These are phyloP conservation scores for Lathronympha strigana DNA, from an alignment of 2,888 invertebrate genomes.

Conservation along the genomic window DNA sequence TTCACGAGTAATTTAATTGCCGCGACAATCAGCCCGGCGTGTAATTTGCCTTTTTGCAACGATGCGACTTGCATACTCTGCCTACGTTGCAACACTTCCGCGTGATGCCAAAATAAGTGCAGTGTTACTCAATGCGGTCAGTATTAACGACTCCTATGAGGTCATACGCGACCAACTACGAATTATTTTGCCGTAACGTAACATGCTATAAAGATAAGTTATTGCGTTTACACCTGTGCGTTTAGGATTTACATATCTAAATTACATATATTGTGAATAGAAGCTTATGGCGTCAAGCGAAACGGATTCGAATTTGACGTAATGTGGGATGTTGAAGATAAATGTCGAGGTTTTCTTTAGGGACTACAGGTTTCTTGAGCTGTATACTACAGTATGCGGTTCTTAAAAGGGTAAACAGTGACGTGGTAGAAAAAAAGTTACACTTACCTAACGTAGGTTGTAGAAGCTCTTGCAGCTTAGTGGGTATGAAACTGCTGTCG, in stretches of 20 bases:
- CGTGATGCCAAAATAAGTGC: constrained; percentile 42
- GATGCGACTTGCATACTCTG: constrained; percentile 36
- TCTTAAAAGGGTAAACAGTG: too few species aligned
- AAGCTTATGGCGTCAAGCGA: constrained; percentile 14
- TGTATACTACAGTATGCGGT: too few species aligned
- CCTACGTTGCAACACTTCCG: constrained; percentile 35
- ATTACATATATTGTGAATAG: constrained; percentile 14
- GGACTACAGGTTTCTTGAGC: too few species aligned
- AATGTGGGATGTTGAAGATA: background rate
- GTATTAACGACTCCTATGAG: constrained; percentile 24
- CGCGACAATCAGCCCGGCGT: constrained; percentile 34
- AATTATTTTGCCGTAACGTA: constrained; percentile 40
- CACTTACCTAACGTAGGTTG: too few species aligned
- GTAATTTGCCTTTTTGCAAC: constrained; percentile 39
- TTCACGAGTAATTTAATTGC: constrained; percentile 28
- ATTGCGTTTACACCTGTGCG: constrained; percentile 30
- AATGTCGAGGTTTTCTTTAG: background rate
- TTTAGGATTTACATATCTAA: constrained; percentile 36
- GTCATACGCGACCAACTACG: constrained; percentile 28
- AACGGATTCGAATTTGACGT: constrained; percentile 9
- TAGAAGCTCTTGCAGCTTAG: too few species aligned
- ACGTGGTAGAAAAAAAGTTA: too few species aligned
- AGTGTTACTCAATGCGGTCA: constrained; percentile 33
- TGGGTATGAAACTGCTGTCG: too few species aligned
- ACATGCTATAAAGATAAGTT: constrained; percentile 28